Evolutionary conservation across 1,140 invertebrate species (phyloP), one percentile per base, ranked within the genome.

Genomic region (Aphelinus certus): DNA sequence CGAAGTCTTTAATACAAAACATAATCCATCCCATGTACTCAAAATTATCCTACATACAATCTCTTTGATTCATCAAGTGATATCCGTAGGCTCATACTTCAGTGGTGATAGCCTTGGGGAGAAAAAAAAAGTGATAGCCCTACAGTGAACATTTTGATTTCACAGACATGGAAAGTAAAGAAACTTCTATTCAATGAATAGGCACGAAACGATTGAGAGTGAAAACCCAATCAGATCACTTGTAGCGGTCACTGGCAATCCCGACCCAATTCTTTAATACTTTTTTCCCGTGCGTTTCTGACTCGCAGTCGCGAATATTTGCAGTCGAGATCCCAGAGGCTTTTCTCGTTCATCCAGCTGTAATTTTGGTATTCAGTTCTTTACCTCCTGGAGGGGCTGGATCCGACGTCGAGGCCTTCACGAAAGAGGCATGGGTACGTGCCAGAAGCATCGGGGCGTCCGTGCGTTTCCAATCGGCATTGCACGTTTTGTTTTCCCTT

Each of bases 301-400:
- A 26, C 26, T 26, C 26, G 26, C 26, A 26, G 26, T 26, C 26
- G 26, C 26, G 46, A 53, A 6, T 10, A 61, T 47, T 63, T 61
- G 26, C 9, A 1, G 53, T 62, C 69, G 42, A 7, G 49, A 48
- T 26, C 42, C 10, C 2, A 3, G 3, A 3, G 7, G 53, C 58
- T 43, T 66, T 55, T 58, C 55, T 71, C 55, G 42, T 5, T 49
- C 26, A 6, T 51, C 55, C 43, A 71, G 51, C 45, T 72, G 46
- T 72, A 72, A 72, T 64, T 72, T 53, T 64, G 70, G 65, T 57
- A 57, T 53, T 63, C 60, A 46, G 48, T 56, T 68, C 65, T 47
- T 42, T 49, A 65, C 49, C 45, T 53, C 45, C 64, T 64, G 56
- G 1, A 7, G 10, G 10, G 46, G 49, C 46, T n/a, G 62, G 47